Conservation (phyloP, 92 coral and sea anemone species). For the Epizoanthus fatuus region DNA sequence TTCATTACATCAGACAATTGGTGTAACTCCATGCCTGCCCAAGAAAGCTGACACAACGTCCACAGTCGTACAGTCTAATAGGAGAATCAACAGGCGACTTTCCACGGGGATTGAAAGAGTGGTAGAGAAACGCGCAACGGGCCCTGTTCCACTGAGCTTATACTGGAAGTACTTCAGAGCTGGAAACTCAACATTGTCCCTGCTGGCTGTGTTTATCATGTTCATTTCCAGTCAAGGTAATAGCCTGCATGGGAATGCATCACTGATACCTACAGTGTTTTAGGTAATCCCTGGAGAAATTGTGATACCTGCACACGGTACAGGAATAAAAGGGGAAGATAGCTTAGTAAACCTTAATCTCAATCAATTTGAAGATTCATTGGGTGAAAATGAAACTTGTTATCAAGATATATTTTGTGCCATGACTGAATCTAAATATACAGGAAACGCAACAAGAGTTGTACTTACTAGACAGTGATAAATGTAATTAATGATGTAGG, state of each 20-base stretch:
- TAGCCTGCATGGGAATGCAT: background rate
- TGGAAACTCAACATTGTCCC: slow-evolving; percentile 35
- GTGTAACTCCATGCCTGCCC: slow-evolving; percentile 23
- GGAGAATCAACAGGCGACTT: background rate
- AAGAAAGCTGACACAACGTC: slow-evolving; percentile 2
- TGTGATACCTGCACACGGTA: too few species aligned
- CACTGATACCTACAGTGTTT: too few species aligned
- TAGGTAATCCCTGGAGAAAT: too few species aligned
- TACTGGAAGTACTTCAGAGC: slow-evolving; percentile 54
- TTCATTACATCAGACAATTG: slow-evolving; percentile 19
- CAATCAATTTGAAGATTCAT: too few species aligned
- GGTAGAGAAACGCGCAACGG: slow-evolving; percentile 34
- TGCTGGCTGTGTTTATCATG: slow-evolving; percentile 2
- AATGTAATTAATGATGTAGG: background rate
- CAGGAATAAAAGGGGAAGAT: too few species aligned
- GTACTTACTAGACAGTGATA: background rate
- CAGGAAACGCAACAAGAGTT: background rate
- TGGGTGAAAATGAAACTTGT: too few species aligned
- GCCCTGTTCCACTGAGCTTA: slow-evolving; percentile 25
- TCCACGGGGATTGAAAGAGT: slow-evolving; percentile 35
- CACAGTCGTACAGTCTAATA: background rate
- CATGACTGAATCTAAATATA: too few species aligned
- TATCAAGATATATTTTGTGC: too few species aligned
- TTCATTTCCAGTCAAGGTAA: slow-evolving; percentile 41
- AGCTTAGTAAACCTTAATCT: too few species aligned